These are phyloP conservation scores for Odobenus rosmarus DNA, from an alignment of 2,113 vertebrate genomes.

Conservation along the genomic window DNA sequence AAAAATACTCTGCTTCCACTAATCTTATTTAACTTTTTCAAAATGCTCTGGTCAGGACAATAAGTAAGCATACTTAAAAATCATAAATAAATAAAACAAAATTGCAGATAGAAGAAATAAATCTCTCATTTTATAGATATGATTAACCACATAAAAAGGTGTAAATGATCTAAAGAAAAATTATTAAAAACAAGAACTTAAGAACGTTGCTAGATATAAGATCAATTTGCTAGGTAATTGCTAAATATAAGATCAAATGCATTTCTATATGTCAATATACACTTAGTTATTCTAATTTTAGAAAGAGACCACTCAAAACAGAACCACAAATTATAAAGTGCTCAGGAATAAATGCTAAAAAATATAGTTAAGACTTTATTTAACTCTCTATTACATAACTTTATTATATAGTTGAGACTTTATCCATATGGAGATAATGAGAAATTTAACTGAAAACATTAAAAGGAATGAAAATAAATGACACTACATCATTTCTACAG, in stretches of 20 bases:
- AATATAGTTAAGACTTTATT: not conserved
- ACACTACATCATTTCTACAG: not conserved
- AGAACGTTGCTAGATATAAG: not conserved
- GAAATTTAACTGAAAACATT: not conserved
- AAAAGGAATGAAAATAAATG: not conserved
- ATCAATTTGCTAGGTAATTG: not conserved
- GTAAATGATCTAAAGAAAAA: not conserved
- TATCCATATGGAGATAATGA: not conserved
- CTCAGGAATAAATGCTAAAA: not conserved
- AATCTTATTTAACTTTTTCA: not conserved
- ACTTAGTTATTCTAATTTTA: not conserved
- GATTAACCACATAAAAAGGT: not conserved
- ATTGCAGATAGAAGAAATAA: not conserved
- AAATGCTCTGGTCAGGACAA: too few species aligned
- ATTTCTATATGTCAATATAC: not conserved
- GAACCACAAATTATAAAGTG: not conserved
- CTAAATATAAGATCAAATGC: not conserved
- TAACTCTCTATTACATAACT: not conserved
- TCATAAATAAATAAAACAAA: not conserved
- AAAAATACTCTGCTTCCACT: too few species aligned
- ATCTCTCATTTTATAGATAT: not conserved
- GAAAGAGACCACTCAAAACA: not conserved
- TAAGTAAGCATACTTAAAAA: not conserved
- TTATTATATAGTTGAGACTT: not conserved
- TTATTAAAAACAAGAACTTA: not conserved